These are phyloP conservation scores for Sandelia bainsii DNA, from an alignment of 2,797 vertebrate genomes.

Conservation along the genomic window DNA sequence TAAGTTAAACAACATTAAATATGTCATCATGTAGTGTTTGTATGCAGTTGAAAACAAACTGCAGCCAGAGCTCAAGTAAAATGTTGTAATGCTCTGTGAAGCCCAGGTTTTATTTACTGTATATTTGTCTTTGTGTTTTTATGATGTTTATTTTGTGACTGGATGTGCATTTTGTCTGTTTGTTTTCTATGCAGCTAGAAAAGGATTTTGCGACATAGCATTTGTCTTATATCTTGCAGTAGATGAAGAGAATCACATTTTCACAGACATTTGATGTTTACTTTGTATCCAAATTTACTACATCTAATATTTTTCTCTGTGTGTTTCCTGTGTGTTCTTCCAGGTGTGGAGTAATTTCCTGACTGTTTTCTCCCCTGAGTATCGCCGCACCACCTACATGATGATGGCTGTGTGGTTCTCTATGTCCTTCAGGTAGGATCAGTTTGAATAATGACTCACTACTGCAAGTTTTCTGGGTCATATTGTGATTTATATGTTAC, in stretches of 20 bases:
- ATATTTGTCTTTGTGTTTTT: slow-evolving; percentile 1
- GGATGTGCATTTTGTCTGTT: neutral
- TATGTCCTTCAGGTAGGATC: slow-evolving; percentile 95
- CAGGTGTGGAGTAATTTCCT: slow-evolving; percentile 95
- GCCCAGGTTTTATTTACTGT: neutral
- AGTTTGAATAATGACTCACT: neutral
- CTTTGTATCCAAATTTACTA: neutral
- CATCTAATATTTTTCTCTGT: neutral
- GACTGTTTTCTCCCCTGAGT: slow-evolving; percentile 90
- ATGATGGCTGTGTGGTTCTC: slow-evolving; percentile 99
- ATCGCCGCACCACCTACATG: slow-evolving; percentile 94
- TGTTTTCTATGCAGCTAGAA: slow-evolving; percentile 14
- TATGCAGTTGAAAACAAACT: too few relatives aligned
- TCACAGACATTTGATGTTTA: neutral
- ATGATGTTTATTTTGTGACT: slow-evolving; percentile 8
- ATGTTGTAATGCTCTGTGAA: too few relatives aligned
- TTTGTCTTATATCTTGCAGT: slow-evolving; percentile 15
- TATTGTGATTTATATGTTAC: neutral
- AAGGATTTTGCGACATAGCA: slow-evolving; percentile 30
- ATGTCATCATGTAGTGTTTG: too few relatives aligned
- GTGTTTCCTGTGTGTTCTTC: neutral
- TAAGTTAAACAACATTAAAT: neutral
- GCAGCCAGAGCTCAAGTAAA: too few relatives aligned
- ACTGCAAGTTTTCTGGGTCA: neutral
- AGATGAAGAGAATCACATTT: neutral